A percentile compares a stretch with the other conserved stretches of the same genome.
Evolutionary conservation across 2,797 vertebrate species (phyloP).

Genomic region (Sandelia bainsii): DNA sequence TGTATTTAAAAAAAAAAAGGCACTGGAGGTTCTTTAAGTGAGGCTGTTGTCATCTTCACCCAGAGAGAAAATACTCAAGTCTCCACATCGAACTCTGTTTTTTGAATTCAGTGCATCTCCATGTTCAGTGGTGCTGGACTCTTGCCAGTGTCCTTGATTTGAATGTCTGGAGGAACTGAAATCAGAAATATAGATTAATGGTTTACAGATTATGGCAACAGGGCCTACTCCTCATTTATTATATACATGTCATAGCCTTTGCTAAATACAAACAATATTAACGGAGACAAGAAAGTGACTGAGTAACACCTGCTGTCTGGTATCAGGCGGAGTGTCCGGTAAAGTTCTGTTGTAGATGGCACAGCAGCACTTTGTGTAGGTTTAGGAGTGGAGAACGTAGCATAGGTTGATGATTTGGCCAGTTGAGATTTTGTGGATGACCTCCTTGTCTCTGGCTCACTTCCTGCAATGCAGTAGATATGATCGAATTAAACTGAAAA

Average conservation of each 20-base stretch:
- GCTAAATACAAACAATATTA: background rate
- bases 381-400: constrained; percentile 78
- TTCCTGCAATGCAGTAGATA: constrained; percentile 63
- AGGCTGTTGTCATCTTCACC: constrained; percentile 76
- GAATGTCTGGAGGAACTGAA: constrained; percentile 71
- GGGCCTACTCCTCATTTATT: background rate
- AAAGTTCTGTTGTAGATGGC: constrained; percentile 83
- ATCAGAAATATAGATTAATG: background rate
- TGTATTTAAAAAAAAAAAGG: constrained; percentile 22
- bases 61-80: constrained; percentile 78
- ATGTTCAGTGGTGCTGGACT: constrained; percentile 58
- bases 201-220: background rate
- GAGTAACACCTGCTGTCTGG: constrained; percentile 79
- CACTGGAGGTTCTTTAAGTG: constrained; percentile 56
- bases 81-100: constrained; percentile 47
- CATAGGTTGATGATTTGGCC: constrained; percentile 63
- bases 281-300: background rate
- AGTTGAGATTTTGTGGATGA: constrained; percentile 65
- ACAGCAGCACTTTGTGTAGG: constrained; percentile 45
- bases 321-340: constrained; percentile 79
- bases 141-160: constrained; percentile 73
- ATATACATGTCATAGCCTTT: background rate
- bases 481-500: background rate
- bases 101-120: constrained; percentile 62
- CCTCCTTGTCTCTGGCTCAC: constrained; percentile 80